phyloP scores from a whole-genome alignment of 2,797 vertebrate species.

The Scolopax bukidnonensis region DNA sequence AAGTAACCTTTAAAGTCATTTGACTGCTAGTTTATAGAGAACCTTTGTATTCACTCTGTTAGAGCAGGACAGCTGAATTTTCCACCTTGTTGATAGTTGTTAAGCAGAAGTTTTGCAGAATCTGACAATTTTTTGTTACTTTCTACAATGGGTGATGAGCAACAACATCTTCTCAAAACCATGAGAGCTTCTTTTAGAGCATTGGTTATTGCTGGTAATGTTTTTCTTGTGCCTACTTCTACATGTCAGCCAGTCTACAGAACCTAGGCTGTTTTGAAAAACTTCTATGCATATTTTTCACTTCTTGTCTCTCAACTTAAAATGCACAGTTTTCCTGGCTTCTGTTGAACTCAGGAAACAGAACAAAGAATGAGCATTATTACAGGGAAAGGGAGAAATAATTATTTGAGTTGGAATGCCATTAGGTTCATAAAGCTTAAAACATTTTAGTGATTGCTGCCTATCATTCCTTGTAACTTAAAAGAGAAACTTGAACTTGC shows the following conservation, averaged over 20 bases:
- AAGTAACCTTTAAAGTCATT: background rate
- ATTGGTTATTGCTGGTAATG: background rate
- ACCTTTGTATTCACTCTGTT: background rate
- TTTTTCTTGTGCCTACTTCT: background rate
- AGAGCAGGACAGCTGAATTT: background rate
- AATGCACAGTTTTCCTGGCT: background rate
- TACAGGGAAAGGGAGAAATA: background rate
- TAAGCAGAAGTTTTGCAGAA: background rate
- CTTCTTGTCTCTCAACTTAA: background rate
- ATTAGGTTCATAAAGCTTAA: background rate
- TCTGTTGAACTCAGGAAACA: background rate
- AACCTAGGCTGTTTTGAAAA: background rate
- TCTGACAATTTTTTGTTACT: background rate
- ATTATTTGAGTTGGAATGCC: background rate
- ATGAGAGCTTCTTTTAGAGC: background rate
- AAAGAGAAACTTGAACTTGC: background rate
- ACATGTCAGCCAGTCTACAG: background rate
- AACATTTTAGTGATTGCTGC: background rate
- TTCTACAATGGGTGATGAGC: background rate
- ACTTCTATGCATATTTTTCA: background rate
- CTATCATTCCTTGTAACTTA: background rate
- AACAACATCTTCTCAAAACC: background rate
- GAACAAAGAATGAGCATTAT: background rate
- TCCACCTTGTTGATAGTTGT: rapidly evolving
- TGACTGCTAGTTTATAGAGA: background rate